Conservation (phyloP, 2,888 invertebrate species). For the Heliconius erato region DNA sequence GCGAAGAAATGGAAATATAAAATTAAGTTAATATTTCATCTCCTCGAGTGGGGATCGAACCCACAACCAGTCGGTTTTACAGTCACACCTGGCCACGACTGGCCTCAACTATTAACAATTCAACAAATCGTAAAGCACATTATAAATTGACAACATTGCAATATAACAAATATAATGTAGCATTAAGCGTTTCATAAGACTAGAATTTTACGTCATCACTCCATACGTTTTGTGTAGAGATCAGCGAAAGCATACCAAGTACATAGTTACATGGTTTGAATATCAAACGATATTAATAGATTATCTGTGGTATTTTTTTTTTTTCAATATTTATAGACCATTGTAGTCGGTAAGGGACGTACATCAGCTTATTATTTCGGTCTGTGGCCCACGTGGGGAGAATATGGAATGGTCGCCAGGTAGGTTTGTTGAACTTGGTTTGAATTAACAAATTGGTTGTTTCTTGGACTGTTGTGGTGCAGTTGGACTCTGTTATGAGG, state of each 20-base stretch:
- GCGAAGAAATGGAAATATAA: no score
- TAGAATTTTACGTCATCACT: conserved; percentile 61
- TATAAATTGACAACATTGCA: conserved; percentile 20
- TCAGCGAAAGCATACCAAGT: conserved; percentile 73
- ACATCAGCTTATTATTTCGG: conserved; percentile 79
- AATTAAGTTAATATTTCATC: no score
- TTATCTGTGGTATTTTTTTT: conserved; percentile 51
- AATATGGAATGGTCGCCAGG: conserved; percentile 71
- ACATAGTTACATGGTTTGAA: conserved; percentile 53
- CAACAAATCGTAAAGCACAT: conserved; percentile 24
- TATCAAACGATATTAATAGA: conserved; percentile 53
- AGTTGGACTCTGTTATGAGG: background rate
- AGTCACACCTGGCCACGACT: no score
- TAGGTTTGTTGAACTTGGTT: conserved; percentile 70
- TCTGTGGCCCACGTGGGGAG: conserved; percentile 72
- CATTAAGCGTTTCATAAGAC: conserved; percentile 48
- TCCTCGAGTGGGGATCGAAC: no score
- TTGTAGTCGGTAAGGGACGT: conserved; percentile 73
- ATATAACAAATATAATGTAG: conserved; percentile 4
- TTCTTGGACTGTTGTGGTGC: background rate
- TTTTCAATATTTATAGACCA: conserved; percentile 69
- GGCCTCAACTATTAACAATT: conserved; percentile 47
- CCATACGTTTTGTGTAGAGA: conserved; percentile 52
- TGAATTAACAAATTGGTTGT: conserved; percentile 35
- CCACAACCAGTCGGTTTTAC: no score